Percentiles rank a stretch among this genome's conserved stretches.
Evolutionary conservation across 2,797 vertebrate species (phyloP).

Genomic region (Enteromius viviparus): DNA sequence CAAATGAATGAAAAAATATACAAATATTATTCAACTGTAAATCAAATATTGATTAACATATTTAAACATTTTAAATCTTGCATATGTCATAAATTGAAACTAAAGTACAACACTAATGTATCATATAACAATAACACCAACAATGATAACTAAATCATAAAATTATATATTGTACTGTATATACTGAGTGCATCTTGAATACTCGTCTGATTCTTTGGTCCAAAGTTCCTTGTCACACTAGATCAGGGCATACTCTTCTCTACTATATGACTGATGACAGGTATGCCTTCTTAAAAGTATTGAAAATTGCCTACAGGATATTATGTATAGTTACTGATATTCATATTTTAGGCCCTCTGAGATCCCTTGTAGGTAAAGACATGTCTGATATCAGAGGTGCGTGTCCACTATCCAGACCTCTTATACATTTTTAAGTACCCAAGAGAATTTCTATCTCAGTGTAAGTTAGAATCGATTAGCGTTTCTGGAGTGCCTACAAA

Average conservation of each 20-base stretch:
- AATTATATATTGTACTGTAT: background rate
- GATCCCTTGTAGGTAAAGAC: slow-evolving; percentile 23
- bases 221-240: background rate
- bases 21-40: background rate
- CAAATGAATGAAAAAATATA: background rate
- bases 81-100: background rate
- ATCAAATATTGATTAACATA: background rate
- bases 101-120: background rate
- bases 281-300: slow-evolving; percentile 2
- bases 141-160: background rate
- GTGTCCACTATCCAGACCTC: slow-evolving; percentile 16
- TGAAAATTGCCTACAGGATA: slow-evolving; percentile 13
- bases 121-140: background rate
- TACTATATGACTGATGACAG: background rate
- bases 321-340: slow-evolving; percentile 35
- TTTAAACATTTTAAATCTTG: background rate
- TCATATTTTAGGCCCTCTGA: slow-evolving; percentile 16
- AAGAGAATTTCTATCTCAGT: slow-evolving; percentile 31
- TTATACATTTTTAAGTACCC: slow-evolving; percentile 33
- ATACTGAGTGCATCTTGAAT: background rate
- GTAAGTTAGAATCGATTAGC: slow-evolving; percentile 43
- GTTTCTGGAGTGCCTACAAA: slow-evolving; percentile 52
- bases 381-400: slow-evolving; percentile 15
- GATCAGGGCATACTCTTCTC: background rate
- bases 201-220: background rate